Evolutionary conservation across 2,797 vertebrate genomes (phyloP).

Genomic region (Melanotaenia maccullochi): DNA sequence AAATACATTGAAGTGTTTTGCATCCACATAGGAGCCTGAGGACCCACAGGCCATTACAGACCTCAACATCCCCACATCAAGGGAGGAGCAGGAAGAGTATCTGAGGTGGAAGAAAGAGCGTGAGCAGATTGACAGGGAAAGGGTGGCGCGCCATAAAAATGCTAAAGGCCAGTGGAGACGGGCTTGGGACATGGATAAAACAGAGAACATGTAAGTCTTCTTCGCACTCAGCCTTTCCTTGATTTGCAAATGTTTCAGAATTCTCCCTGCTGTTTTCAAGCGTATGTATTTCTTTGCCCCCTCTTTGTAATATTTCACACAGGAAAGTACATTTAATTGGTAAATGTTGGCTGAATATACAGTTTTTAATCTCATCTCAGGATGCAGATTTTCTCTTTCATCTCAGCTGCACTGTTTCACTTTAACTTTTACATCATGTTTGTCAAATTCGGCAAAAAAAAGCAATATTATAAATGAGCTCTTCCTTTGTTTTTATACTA

Average conservation of each 20-base stretch:
- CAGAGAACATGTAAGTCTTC: constrained; percentile 89
- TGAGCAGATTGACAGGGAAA: constrained; percentile 92
- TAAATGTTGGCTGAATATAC: neutral
- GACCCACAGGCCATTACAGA: constrained; percentile 72
- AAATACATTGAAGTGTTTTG: constrained; percentile 24
- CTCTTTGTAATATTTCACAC: neutral
- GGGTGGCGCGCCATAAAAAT: constrained; percentile 93
- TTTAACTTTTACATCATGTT: neutral
- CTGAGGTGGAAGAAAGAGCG: constrained; percentile 94
- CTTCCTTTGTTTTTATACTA: neutral
- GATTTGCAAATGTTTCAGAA: constrained; percentile 1
- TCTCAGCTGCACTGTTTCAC: neutral
- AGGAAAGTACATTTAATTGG: neutral
- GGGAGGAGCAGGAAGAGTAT: constrained; percentile 88
- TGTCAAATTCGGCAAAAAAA: neutral
- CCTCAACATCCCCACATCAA: constrained; percentile 78
- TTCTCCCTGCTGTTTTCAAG: neutral
- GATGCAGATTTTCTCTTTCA: neutral
- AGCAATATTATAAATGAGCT: no score
- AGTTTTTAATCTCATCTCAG: neutral
- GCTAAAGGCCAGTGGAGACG: constrained; percentile 96
- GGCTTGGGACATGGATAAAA: constrained; percentile 96
- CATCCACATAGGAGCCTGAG: constrained; percentile 54
- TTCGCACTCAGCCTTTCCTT: neutral
- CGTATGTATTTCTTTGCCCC: neutral